A percentile compares a stretch with the other conserved stretches of the same genome.
phyloP scores from a whole-genome alignment of 1,140 invertebrate species.

The Aphaenogaster ashmeadi region DNA sequence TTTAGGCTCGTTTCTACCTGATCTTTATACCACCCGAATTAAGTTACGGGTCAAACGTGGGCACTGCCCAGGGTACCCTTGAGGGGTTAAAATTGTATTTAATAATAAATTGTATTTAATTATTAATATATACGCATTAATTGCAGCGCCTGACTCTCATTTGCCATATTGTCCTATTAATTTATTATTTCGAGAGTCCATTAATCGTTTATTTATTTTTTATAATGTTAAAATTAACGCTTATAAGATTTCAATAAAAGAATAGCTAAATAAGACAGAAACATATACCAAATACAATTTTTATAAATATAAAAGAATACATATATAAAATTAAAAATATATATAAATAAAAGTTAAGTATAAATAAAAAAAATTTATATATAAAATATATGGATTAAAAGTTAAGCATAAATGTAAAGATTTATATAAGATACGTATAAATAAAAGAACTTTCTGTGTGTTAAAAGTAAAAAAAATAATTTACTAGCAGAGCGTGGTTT shows the following conservation, averaged over 20 bases:
- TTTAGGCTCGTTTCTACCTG: too few relatives aligned
- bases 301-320: not conserved
- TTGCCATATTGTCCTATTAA: too few relatives aligned
- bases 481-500: constrained; percentile 96
- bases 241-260: not conserved
- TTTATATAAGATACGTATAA: not conserved
- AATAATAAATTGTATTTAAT: too few relatives aligned
- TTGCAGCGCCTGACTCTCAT: too few relatives aligned
- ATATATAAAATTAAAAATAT: not conserved
- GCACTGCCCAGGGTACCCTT: too few relatives aligned
- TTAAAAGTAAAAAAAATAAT: not conserved
- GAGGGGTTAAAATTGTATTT: too few relatives aligned
- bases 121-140: too few relatives aligned
- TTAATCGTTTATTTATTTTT: too few relatives aligned
- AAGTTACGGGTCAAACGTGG: too few relatives aligned
- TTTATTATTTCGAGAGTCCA: too few relatives aligned
- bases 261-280: not conserved
- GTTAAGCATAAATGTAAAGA: not conserved
- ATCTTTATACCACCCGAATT: too few relatives aligned
- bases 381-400: not conserved
- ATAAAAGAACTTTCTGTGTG: not conserved
- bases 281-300: not conserved
- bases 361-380: not conserved
- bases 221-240: not conserved
- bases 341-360: not conserved